phyloP scores from a whole-genome alignment of 2,888 invertebrate species.

The Phyllotreta striolata region DNA sequence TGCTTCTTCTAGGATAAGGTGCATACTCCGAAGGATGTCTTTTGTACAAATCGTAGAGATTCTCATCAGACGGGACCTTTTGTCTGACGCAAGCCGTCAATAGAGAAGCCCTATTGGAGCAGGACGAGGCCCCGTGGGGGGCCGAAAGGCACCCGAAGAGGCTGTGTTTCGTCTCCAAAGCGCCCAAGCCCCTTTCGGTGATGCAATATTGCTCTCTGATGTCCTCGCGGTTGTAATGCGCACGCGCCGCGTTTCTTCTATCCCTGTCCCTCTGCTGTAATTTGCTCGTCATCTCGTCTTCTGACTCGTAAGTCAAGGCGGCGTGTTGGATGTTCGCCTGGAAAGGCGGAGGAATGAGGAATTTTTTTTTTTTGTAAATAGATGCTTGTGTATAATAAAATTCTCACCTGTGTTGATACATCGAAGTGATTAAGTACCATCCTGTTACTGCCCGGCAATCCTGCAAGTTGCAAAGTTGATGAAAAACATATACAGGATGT shows the following conservation, averaged over 20 bases:
- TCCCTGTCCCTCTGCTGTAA: conserved; percentile 62
- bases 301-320: conserved; percentile 79
- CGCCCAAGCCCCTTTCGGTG: conserved; percentile 73
- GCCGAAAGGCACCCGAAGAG: conserved; percentile 88
- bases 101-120: conserved; percentile 69
- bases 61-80: conserved; percentile 88
- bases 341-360: too few relatives aligned
- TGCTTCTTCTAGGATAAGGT: conserved; percentile 80
- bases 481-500: neutral
- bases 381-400: too few relatives aligned
- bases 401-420: conserved; percentile 59
- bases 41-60: conserved; percentile 69
- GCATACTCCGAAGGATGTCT: conserved; percentile 73
- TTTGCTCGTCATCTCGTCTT: conserved; percentile 81
- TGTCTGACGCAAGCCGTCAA: conserved; percentile 87
- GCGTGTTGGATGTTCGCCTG: conserved; percentile 76
- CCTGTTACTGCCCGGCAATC: conserved; percentile 58
- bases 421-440: conserved; percentile 59
- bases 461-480: conserved; percentile 34
- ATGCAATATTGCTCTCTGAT: conserved; percentile 95
- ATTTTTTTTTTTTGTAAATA: too few relatives aligned
- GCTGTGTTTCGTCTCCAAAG: conserved; percentile 69
- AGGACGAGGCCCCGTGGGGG: conserved; percentile 75
- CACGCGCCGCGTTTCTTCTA: conserved; percentile 60
- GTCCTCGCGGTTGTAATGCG: conserved; percentile 84